Base-by-base conservation (phyloP, 2,113 vertebrate genomes). In the Pipa parva region DNA sequence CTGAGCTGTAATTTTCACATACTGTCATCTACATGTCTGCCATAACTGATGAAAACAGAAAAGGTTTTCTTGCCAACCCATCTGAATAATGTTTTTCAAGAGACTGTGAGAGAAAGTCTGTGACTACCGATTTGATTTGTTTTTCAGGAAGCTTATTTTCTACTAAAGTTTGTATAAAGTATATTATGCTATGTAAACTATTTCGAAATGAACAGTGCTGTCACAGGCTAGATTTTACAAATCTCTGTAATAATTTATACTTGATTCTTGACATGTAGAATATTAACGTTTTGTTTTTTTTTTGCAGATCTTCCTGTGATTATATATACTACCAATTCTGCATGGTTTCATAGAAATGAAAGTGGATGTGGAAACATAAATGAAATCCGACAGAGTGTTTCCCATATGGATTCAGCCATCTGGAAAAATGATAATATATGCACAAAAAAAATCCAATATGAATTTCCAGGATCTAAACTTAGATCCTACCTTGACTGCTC, bases 301-400 rank as follows among this genome's bases (percentile, higher is more conserved):
- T 60, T 52, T 59, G 7, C 46, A 39, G 4, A 36, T 42, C n/a
- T 46, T 13, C 7, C 7, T 49, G 4, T 59, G 36, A 24, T 59
- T 8, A 12, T 54, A 24, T 42, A 18, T 70, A 15, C 36, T 45
- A 37, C 24, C 18, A 51, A 18, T 52, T 33, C 27, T 20, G 3
- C 20, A 21, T n/a, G 18, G 20, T 50, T 22, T 68, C 29, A 42
- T 45, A n/a, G 21, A 70, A 69, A 69, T 42, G 7, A 25, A 52
- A 22, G 24, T 22, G 65, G 26, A 61, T 68, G 48, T 24, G 28
- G 45, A 54, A 45, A 70, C 28, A 54, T 60, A 70, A 69, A 70
- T 54, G 57, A 70, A 28, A 58, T 54, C 66, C 54, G 66, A 70
- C 66, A 70, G 36, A 52, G 56, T 37, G 57, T 60, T 54, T 60